Base-by-base conservation (phyloP, 1,140 invertebrate genomes). In the Orchesella cincta region DNA sequence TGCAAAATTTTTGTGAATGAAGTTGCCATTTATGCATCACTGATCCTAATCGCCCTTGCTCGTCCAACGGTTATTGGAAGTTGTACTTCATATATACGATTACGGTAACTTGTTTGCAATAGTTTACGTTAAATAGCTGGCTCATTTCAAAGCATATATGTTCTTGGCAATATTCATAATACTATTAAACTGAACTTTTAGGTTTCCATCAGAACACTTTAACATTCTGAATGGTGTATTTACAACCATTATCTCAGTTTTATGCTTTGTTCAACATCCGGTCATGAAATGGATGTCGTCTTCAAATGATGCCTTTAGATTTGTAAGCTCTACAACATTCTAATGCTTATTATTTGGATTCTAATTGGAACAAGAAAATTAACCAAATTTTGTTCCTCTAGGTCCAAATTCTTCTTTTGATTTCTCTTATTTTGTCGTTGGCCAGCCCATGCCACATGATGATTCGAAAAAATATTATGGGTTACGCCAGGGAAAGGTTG, bases 191-290 rank as follows among this genome's bases (percentile, higher is more conserved):
- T 5, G 20, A 35, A 3, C 28, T 72, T n/a, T n/a, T 34, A 81
- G 80, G 39, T 81, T 81, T 74, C 80, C 73, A 67, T 29, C 73
- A 26, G 34, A 35, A 18, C 80, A 81, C 29, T 81, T 81, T 51
- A 81, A 81, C 51, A 73, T 76, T 0, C 70, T 81, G n/a, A 77
- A 74, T 70, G 80, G 80, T 51, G 78, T 81, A 16, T 79, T 77
- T 26, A 79, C 77, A 0, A 81, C 80, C 36, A 57, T 76, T 0
- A 46, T 79, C 2, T 77, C 80, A 14, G 2, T 79, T 16, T 31
- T 81, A 8, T 72, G 39, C n/a, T 73, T 77, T 26, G 52, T 79
- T 1, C 78, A 79, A 28, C 71, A 75, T 46, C 78, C 74, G 1
- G 28, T 81, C 1, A 52, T 81, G 29, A 23, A 71, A 12, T 81